Conservation (phyloP, 2,113 vertebrate species). For the Charadrius vociferus region DNA sequence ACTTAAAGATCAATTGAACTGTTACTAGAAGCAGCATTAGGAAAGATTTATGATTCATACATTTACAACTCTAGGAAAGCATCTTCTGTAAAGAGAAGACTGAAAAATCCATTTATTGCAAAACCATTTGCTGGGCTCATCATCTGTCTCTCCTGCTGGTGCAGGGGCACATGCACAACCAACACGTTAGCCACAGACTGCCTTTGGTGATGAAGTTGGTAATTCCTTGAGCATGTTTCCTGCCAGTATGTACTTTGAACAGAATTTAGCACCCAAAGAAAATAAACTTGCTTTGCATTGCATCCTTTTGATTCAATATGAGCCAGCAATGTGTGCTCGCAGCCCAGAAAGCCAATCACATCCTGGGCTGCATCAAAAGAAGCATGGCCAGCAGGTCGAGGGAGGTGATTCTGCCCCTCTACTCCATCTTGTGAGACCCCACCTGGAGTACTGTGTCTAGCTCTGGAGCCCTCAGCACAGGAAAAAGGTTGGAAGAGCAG, state of each 20-base stretch:
- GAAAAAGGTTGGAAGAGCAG: too few species aligned
- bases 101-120: slow-evolving; percentile 64
- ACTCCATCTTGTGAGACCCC: too few species aligned
- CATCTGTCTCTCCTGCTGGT: not conserved
- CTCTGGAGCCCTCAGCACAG: too few species aligned
- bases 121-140: slow-evolving; percentile 12
- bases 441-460: too few species aligned
- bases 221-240: not conserved
- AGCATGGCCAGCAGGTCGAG: too few species aligned
- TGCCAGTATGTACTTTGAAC: not conserved
- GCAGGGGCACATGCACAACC: not conserved
- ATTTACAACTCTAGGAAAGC: slow-evolving; percentile 22
- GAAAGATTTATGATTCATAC: slow-evolving; percentile 47
- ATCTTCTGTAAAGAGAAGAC: not conserved
- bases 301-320: not conserved
- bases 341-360: too few species aligned
- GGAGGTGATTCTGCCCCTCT: too few species aligned
- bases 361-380: too few species aligned
- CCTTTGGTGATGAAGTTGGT: not conserved
- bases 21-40: slow-evolving; percentile 35
- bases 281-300: not conserved
- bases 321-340: too few species aligned
- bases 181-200: accelerated
- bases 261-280: not conserved
- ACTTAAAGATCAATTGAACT: slow-evolving; percentile 31